These are phyloP conservation scores for Trichopria drosophilae DNA, from an alignment of 2,888 invertebrate species.

Conservation along the genomic window DNA sequence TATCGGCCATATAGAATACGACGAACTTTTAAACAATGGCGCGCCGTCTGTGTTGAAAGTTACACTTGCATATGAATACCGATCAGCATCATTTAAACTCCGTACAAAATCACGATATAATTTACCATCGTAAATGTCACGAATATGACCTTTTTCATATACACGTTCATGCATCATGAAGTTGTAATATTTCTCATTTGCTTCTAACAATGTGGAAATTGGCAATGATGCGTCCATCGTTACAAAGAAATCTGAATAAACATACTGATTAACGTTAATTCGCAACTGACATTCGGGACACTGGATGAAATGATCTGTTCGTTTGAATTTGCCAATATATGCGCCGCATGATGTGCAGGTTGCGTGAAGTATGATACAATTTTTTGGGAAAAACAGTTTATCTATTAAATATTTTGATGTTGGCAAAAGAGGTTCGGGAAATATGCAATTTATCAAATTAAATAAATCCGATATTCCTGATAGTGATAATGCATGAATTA, in stretches of 20 bases:
- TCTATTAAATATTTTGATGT: conserved; percentile 8
- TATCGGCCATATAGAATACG: conserved; percentile 17
- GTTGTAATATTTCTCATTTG: conserved; percentile 10
- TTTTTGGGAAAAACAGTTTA: conserved; percentile 3
- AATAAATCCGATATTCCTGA: conserved; percentile 4
- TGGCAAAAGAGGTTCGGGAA: conserved; percentile 10
- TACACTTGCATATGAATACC: not conserved
- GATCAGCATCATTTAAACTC: not conserved
- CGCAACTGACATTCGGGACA: not conserved
- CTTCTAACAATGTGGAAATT: conserved; percentile 6
- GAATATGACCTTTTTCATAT: conserved; percentile 5
- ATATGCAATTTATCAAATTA: conserved; percentile 7
- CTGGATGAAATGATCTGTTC: not conserved
- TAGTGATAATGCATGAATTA: conserved; percentile 3
- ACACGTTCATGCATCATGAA: conserved; percentile 3
- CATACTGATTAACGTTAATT: conserved; percentile 2
- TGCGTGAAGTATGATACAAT: not conserved
- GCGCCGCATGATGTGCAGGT: not conserved
- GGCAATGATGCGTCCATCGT: conserved; percentile 4
- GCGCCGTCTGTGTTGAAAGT: not conserved
- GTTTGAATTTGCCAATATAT: not conserved
- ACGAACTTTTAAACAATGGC: no score
- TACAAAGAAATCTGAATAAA: conserved; percentile 9
- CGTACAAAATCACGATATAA: not conserved
- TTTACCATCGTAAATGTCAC: no score